Conservation (phyloP, 2,888 invertebrate genomes). For the Parelbella ahira region DNA sequence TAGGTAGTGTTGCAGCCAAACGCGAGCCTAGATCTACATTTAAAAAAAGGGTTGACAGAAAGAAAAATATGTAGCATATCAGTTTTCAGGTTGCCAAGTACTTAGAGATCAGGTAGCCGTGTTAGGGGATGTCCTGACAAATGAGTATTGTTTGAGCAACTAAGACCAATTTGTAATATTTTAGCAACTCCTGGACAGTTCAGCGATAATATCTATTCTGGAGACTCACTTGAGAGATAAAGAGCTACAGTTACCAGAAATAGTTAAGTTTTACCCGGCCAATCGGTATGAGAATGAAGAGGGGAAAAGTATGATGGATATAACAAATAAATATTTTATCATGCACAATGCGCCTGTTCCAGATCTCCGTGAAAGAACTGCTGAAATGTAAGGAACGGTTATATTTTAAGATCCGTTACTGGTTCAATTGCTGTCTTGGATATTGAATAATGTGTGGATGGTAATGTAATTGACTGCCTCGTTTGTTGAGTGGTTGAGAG, state of each 20-base stretch:
- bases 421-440: not conserved
- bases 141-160: no score
- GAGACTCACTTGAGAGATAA: conserved; percentile 87
- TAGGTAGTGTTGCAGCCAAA: no score
- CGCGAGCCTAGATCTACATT: no score
- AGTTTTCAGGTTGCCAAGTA: no score
- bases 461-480: no score
- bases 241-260: conserved; percentile 81
- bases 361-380: conserved; percentile 69
- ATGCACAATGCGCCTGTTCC: conserved; percentile 86
- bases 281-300: conserved; percentile 84
- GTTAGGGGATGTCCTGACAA: no score
- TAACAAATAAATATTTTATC: conserved; percentile 93
- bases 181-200: conserved; percentile 94
- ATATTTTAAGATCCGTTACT: not conserved
- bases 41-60: no score
- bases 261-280: conserved; percentile 88
- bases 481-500: no score
- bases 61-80: no score
- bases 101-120: no score
- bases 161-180: conserved; percentile 41
- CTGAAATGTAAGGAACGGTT: conserved; percentile 76
- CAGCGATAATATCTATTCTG: conserved; percentile 94
- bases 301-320: conserved; percentile 85
- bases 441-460: no score